Conservation (phyloP, 2,797 vertebrate species). For the Enteromius treurensis region DNA sequence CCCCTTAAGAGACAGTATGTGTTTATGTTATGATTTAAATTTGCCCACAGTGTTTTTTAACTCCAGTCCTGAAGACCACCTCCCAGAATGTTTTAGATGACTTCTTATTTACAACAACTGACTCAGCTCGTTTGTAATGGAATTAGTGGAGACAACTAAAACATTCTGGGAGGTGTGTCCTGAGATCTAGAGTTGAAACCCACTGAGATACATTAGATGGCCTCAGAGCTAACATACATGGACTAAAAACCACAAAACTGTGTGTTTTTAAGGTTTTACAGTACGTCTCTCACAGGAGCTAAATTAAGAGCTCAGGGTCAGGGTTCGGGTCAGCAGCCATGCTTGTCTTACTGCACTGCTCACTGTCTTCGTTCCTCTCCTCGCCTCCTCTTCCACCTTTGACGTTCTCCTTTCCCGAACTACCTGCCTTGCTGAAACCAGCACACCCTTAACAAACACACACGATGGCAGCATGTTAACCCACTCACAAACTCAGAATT, state of each 20-base stretch:
- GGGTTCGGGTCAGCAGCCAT: slow-evolving; percentile 47
- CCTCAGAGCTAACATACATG: not conserved
- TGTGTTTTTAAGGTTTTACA: not conserved
- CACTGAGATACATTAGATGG: not conserved
- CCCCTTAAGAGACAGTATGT: not conserved
- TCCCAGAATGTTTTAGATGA: not conserved
- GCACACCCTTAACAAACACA: slow-evolving; percentile 17
- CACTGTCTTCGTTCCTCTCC: slow-evolving; percentile 48
- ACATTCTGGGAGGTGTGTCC: not conserved
- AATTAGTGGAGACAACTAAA: not conserved
- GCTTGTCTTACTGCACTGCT: slow-evolving; percentile 42
- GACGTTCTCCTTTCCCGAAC: slow-evolving; percentile 28
- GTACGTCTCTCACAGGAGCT: not conserved
- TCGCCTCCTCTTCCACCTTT: slow-evolving; percentile 17
- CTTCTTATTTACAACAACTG: not conserved
- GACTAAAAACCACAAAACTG: not conserved
- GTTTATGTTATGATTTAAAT: not conserved
- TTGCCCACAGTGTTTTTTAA: not conserved
- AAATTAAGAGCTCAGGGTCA: not conserved
- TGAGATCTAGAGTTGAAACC: not conserved
- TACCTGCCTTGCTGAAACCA: slow-evolving; percentile 32
- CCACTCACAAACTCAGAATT: not conserved
- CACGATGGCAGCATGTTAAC: slow-evolving; percentile 14
- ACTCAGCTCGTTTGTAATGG: not conserved
- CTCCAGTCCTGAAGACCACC: not conserved